Evolutionary conservation across 2,888 invertebrate genomes (phyloP).

Genomic region (Unio pictorum): DNA sequence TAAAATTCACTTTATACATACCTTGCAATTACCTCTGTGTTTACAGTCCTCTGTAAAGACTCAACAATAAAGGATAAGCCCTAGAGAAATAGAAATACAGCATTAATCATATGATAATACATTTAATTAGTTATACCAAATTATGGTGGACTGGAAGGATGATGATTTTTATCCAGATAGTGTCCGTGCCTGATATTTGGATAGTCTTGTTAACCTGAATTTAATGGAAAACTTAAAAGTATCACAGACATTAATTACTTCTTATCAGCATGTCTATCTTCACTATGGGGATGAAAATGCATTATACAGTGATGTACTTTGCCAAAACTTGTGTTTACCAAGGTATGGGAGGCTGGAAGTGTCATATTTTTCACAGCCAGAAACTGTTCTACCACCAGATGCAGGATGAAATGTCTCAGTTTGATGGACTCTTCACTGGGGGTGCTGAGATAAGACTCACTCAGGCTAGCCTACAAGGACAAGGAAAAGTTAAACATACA

Average conservation of each 20-base stretch:
- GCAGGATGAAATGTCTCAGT: constrained; percentile 38
- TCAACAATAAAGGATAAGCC: neutral
- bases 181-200: neutral
- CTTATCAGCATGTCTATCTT: no score
- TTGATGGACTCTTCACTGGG: constrained; percentile 29
- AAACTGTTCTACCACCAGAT: constrained; percentile 38
- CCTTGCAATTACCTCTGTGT: no score
- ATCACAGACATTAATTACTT: no score
- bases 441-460: constrained; percentile 19
- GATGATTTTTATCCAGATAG: neutral
- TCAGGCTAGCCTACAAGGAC: constrained; percentile 25
- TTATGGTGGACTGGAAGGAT: no score
- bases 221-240: no score
- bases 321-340: constrained; percentile 19
- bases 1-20: no score
- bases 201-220: no score
- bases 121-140: no score
- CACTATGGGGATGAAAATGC: neutral
- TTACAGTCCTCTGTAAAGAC: no score
- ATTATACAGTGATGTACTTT: neutral
- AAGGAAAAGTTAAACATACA: no score
- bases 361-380: constrained; percentile 32
- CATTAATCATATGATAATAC: neutral
- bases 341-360: constrained; percentile 22
- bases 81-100: no score